Evolutionary conservation across 2,113 vertebrate species (phyloP).

Genomic region (Podiceps cristatus): DNA sequence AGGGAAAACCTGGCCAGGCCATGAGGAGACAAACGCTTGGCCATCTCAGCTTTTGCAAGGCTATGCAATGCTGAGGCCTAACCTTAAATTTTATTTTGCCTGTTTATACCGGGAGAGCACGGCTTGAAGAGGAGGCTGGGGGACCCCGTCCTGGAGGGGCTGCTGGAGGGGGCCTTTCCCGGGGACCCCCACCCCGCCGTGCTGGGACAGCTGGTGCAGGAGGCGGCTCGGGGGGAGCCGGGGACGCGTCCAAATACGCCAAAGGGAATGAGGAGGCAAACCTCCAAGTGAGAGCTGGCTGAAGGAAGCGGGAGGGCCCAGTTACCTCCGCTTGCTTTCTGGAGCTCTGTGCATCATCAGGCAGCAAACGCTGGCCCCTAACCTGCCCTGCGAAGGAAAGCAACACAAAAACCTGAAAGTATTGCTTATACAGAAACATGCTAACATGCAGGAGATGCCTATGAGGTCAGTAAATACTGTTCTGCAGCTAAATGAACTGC

Average conservation of each 20-base stretch:
- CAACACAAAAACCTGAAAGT: background rate
- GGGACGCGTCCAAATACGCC: background rate
- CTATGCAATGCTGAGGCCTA: background rate
- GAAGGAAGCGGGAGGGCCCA: background rate
- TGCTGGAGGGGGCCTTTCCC: background rate
- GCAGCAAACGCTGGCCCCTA: background rate
- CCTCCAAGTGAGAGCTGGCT: background rate
- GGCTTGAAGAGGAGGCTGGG: background rate
- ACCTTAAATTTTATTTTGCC: background rate
- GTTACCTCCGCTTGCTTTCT: background rate
- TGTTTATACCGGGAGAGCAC: fast-evolving
- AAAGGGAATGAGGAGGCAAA: background rate
- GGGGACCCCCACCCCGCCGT: fast-evolving
- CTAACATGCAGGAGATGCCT: fast-evolving
- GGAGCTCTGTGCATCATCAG: background rate
- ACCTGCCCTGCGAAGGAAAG: background rate
- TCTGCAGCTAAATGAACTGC: background rate
- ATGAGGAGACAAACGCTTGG: background rate
- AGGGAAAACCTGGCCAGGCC: background rate
- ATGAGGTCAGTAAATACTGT: background rate
- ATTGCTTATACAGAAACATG: background rate
- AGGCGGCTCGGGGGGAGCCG: fast-evolving
- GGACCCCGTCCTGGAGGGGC: too few species aligned
- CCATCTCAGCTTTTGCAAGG: background rate
- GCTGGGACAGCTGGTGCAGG: background rate